Base-by-base conservation (phyloP, 2,888 invertebrate genomes). In the Torymus texanus region DNA sequence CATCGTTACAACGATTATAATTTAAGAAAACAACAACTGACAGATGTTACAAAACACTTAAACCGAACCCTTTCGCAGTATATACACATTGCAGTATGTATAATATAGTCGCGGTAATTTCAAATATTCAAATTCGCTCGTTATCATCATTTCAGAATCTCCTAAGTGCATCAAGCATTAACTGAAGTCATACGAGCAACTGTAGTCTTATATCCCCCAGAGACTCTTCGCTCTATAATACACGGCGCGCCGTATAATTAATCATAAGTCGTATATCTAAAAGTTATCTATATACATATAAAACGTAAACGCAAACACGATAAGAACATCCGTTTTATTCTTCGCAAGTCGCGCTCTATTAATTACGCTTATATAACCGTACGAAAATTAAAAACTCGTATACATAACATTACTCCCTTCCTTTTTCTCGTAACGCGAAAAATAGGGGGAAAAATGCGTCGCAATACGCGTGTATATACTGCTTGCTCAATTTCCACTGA, bases 91-190 rank as follows among this genome's bases (percentile, higher is more conserved):
- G 76, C 75, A 56, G n/a, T n/a, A n/a, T n/a, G n/a, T n/a, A 51
- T 65, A 29, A 5, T 29, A 56, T 55, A 24, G 29, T n/a, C n/a
- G 11, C 63, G 62, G 51, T 16, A 53, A 41, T 50, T 13, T 12
- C 18, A 21, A 72, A 76, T 80, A 80, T 76, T 75, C 63, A 76
- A 80, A 76, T 80, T 73, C 13, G 18, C 41, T 79, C 41, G 41
- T 8, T 79, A 75, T 75, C 79, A 65, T 14, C 2, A 29, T 12
- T 29, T 18, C 3, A 18, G n/a, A 72, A 79, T 79, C 79, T 79
- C 61, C 55, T 50, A 59, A 62, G 71, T 71, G 75, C 65, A 67
- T 55, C 79, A 41, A 50, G 14, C 63, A 71, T 71, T 61, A 56
- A 29, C 59, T 12, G 8, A 41, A 51, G 55, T 63, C 16, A 10